A percentile compares a stretch with the other conserved stretches of the same genome.
These are phyloP conservation scores for Eidolon dupreanum DNA, from an alignment of 2,797 vertebrate species.

Conservation along the genomic window DNA sequence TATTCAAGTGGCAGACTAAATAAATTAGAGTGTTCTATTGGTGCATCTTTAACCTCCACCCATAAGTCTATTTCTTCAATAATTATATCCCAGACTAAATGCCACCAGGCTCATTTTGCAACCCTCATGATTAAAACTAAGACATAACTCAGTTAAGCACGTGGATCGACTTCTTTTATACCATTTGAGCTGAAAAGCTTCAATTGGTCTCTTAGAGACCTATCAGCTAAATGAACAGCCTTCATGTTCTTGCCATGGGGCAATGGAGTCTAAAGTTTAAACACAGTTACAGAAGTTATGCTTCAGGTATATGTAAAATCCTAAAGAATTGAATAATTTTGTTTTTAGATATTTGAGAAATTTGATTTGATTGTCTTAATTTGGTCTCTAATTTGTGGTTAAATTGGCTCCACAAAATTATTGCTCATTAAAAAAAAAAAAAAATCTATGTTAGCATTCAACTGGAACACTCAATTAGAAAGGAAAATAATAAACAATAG, in stretches of 20 bases:
- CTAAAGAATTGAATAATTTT: background rate
- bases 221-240: conserved; percentile 67
- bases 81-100: conserved; percentile 57
- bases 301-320: background rate
- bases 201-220: conserved; percentile 72
- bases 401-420: conserved; percentile 37
- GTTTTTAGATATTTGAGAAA: conserved; percentile 40
- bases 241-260: conserved; percentile 53
- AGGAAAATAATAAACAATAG: conserved; percentile 34
- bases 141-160: conserved; percentile 54
- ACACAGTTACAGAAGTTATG: conserved; percentile 33
- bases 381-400: conserved; percentile 30
- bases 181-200: conserved; percentile 6
- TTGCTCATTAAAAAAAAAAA: conserved; percentile 51
- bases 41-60: conserved; percentile 16
- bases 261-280: conserved; percentile 46
- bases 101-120: conserved; percentile 43
- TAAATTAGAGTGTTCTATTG: conserved; percentile 35
- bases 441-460: background rate
- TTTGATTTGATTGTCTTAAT: background rate
- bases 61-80: conserved; percentile 39
- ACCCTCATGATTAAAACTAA: conserved; percentile 44
- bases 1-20: conserved; percentile 45
- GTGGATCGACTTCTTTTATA: conserved; percentile 52
- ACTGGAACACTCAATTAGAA: background rate